Evolutionary conservation across 2,797 vertebrate genomes (phyloP).

Genomic region (Darevskia nairensis): DNA sequence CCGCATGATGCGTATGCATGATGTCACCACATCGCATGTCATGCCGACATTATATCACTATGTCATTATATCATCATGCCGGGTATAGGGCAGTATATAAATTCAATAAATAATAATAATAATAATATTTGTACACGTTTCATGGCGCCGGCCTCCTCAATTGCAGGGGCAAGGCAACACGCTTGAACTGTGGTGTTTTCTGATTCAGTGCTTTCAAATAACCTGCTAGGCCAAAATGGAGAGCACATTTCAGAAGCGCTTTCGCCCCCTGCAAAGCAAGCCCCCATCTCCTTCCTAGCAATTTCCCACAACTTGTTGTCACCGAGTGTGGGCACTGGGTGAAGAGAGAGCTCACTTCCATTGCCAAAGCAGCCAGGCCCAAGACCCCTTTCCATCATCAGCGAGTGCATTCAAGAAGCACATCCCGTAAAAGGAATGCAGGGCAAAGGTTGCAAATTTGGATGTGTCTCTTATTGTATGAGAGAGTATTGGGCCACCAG

Average conservation of each 20-base stretch:
- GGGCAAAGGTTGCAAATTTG: not conserved
- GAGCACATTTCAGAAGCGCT: not conserved
- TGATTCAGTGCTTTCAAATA: not conserved
- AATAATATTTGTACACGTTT: too few relatives aligned
- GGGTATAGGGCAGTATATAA: too few relatives aligned
- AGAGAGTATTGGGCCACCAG: not conserved
- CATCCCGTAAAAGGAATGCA: not conserved
- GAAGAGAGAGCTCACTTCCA: not conserved
- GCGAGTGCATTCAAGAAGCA: not conserved
- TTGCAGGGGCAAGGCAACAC: too few relatives aligned
- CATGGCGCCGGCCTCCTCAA: too few relatives aligned
- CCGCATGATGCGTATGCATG: accelerated
- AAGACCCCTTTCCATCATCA: not conserved
- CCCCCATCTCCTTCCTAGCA: not conserved
- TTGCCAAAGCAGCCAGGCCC: not conserved
- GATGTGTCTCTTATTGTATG: too few relatives aligned
- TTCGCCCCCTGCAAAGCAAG: not conserved
- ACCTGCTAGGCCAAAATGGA: not conserved
- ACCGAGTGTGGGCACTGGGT: not conserved
- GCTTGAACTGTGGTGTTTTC: not conserved
- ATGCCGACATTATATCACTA: too few relatives aligned
- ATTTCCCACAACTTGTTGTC: not conserved
- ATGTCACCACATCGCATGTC: too few relatives aligned
- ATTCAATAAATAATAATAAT: too few relatives aligned
- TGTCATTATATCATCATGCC: too few relatives aligned